Base-by-base conservation (phyloP, 2,797 vertebrate genomes). In the Eutrigla gurnardus region DNA sequence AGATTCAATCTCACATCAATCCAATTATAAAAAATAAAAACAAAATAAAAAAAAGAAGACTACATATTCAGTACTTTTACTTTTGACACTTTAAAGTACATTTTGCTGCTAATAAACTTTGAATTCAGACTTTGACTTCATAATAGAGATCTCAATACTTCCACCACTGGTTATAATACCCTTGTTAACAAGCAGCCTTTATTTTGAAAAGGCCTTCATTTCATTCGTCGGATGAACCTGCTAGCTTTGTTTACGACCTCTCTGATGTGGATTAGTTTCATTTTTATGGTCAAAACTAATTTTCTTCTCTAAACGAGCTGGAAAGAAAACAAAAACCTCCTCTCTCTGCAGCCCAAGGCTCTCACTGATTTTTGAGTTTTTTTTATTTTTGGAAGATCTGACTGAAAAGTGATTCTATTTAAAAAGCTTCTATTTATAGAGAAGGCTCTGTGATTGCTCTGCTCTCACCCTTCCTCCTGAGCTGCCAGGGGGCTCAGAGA, bases 391-490 rank as follows among this genome's bases (percentile, higher is more conserved):
- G 25, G 25, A 25, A 25, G 25, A 25, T 25, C 25, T 25, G 25
- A 25, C 25, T 25, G 25, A 25, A 25, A 25, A 25, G 25, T 73
- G 45, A 8, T 72, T 45, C 53, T 45, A 15, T 25, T 25, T 25
- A 25, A 25, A 6, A 46, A 49, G 67, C 33, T 49, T 47, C 32
- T 70, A 62, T 60, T 72, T 43, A 1, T 25, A 25, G 25, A 25
- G 25, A 2, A 25, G 25, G 25, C 25, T 25, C 25, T 25, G 25
- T 25, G 25, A 25, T 25, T 2, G 25, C 25, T 25, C 59, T 39
- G 67, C 63, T 65, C 92, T 95, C 93, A 99, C 98, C 98, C 98
- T 93, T 99, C 98, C 88, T 99, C 98, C 87, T 98, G 97, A 4
- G 94, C 94, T 14, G 97, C 98, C 94, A 99, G 93, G 4, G 97